Conservation (phyloP, 1,140 invertebrate species). For the Mya arenaria region DNA sequence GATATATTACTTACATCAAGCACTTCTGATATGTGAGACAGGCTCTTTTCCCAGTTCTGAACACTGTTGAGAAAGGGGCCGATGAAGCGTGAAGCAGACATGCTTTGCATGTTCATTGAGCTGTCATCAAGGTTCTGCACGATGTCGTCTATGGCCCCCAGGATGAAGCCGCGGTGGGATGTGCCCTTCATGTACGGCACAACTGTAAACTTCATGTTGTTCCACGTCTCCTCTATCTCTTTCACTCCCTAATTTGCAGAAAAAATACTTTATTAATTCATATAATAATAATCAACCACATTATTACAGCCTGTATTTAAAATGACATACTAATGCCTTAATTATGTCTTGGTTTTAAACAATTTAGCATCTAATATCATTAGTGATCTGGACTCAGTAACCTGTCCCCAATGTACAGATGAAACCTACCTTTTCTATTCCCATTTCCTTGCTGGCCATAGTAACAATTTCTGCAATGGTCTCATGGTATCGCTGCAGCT, state of each 20-base stretch:
- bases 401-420: too few species aligned
- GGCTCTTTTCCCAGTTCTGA: slow-evolving; percentile 91
- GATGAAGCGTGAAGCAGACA: slow-evolving; percentile 94
- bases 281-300: too few species aligned
- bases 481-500: slow-evolving; percentile 91
- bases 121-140: slow-evolving; percentile 92
- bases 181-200: slow-evolving; percentile 83
- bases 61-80: slow-evolving; percentile 91
- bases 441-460: slow-evolving; percentile 92
- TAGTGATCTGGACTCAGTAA: too few species aligned
- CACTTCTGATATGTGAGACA: slow-evolving; percentile 91
- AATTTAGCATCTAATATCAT: too few species aligned
- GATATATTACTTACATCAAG: slow-evolving; percentile 86
- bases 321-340: too few species aligned
- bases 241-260: slow-evolving; percentile 84
- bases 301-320: too few species aligned
- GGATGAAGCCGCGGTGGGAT: slow-evolving; percentile 86
- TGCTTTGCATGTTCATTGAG: slow-evolving; percentile 93
- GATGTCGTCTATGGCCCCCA: slow-evolving; percentile 92
- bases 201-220: slow-evolving; percentile 87
- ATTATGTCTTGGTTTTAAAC: too few species aligned
- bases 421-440: slow-evolving; percentile 91
- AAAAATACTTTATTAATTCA: neutral
- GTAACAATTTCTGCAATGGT: slow-evolving; percentile 91
- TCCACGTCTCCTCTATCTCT: slow-evolving; percentile 88